Base-by-base conservation (phyloP, 2,888 invertebrate species). In the Orthonychiurus folsomi region DNA sequence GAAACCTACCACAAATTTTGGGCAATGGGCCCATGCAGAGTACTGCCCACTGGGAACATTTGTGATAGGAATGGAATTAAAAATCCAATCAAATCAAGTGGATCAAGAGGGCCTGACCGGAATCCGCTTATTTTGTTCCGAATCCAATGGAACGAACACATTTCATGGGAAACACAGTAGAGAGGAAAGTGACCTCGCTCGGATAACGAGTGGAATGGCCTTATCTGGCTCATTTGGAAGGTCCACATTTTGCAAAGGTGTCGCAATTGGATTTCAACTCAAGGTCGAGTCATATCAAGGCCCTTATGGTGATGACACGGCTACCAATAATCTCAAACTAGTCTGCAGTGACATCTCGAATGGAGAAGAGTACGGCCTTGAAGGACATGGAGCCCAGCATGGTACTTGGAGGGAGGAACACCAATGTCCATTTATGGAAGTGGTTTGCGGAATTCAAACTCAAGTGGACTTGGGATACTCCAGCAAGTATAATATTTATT, bases 221-320 rank as follows among this genome's bases (percentile, higher is more conserved):
- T 47, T 47, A 47, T 47, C 48, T 47, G 48, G 48, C 12, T 15
- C 12, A 12, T 47, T 12, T 12, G 48, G 48, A 47, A 47, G 15
- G 12, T 15, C 48, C 15, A 12, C 12, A 15, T 47, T 47, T 47
- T 47, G 48, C 15, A 47, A 47, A 12, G 48, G 48, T 12, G 48
- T 47, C 12, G 48, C 48, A 47, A 47, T 47, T 12, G 48, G 48
- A 15, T 47, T 47, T 47, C 48, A 47, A 47, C 12, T 47, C 12
- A 47, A 47, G 15, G 48, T 47, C 12, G 12, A 47, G 15, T 47
- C 48, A 12, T 47, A 47, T 47, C 48, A 47, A 47, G 48, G 48
- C 15, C 48, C 48, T 12, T 47, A 47, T 47, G 48, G 48, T 47
- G 48, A 47, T 47, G 48, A 47, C 48, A 47, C 48, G 48, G 48